These are phyloP conservation scores for Aphrocallistes beatrix DNA, from an alignment of 37 sponge, comb jelly and placozoan species.

Conservation along the genomic window DNA sequence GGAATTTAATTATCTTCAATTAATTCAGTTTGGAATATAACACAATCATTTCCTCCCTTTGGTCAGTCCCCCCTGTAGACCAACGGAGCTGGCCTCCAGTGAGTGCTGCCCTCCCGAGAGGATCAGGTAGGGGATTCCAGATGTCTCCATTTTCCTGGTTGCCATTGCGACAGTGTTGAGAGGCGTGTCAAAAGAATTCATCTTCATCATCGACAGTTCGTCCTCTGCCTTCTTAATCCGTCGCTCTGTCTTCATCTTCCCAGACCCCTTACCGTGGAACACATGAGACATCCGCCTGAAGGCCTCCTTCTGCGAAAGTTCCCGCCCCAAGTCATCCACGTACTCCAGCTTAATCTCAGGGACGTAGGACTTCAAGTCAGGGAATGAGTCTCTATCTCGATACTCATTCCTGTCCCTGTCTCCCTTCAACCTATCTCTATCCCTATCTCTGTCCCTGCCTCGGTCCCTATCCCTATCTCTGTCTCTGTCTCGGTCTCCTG, in stretches of 20 bases:
- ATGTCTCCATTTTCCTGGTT: constrained; percentile 55
- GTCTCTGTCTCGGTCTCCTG: not conserved
- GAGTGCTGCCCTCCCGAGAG: constrained; percentile 60
- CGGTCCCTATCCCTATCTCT: constrained; percentile 49
- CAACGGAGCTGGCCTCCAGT: not conserved
- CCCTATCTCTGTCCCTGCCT: constrained; percentile 33
- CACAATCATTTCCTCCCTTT: not conserved
- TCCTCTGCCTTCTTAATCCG: constrained; percentile 71
- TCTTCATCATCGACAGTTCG: constrained; percentile 60
- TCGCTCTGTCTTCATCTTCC: constrained; percentile 83
- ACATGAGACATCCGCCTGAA: constrained; percentile 91
- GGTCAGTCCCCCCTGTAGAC: not conserved
- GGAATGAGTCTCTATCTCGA: constrained; percentile 33
- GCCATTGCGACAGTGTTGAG: constrained; percentile 70
- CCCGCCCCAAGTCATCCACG: constrained; percentile 69
- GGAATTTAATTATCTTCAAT: not conserved
- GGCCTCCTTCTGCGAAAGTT: constrained; percentile 74
- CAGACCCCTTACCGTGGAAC: constrained; percentile 92
- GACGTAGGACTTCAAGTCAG: constrained; percentile 78
- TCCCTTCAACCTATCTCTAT: constrained; percentile 18
- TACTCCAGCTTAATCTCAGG: constrained; percentile 79
- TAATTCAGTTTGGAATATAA: not conserved
- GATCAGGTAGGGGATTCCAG: constrained; percentile 70
- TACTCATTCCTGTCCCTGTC: not conserved
- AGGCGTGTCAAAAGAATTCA: constrained; percentile 80